Conservation (phyloP, 2,888 invertebrate genomes). For the Himalopsyche kuldschensis region DNA sequence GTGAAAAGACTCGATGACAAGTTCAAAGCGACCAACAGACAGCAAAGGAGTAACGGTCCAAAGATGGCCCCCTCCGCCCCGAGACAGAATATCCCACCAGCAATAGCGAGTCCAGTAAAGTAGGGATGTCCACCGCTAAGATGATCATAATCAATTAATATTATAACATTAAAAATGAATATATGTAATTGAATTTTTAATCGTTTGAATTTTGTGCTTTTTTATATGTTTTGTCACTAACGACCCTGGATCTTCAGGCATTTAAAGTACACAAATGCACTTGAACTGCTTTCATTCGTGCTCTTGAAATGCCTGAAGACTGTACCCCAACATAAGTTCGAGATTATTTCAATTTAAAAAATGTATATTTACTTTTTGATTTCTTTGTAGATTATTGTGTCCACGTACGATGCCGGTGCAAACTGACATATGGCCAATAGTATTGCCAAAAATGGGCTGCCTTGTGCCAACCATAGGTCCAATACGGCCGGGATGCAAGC, state of each 20-base stretch:
- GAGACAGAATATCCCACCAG: slow-evolving; percentile 96
- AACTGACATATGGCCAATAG: slow-evolving; percentile 82
- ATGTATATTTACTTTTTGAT: slow-evolving; percentile 83
- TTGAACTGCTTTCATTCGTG: too few species aligned
- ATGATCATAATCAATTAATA: not conserved
- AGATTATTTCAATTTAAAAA: too few species aligned
- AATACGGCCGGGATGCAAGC: slow-evolving; percentile 92
- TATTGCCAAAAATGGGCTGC: slow-evolving; percentile 78
- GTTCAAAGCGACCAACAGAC: slow-evolving; percentile 90
- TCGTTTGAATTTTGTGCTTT: too few species aligned
- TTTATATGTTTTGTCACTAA: too few species aligned
- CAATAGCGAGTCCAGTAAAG: slow-evolving; percentile 94
- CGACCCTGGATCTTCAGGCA: too few species aligned
- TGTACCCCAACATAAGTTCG: too few species aligned
- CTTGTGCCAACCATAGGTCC: slow-evolving; percentile 93
- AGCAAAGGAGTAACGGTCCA: slow-evolving; percentile 92
- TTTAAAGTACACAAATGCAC: too few species aligned
- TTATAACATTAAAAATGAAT: not conserved
- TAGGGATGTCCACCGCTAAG: slow-evolving; percentile 92
- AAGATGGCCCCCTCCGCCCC: slow-evolving; percentile 97
- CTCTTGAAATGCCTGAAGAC: too few species aligned
- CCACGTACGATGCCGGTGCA: slow-evolving; percentile 88
- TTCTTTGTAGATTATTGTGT: slow-evolving; percentile 94
- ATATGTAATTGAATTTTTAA: too few species aligned
- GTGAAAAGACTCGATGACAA: slow-evolving; percentile 72